Evolutionary conservation across 2,113 vertebrate species (phyloP), one percentile per base, ranked within the genome.

Genomic region (Isichthys henryi): DNA sequence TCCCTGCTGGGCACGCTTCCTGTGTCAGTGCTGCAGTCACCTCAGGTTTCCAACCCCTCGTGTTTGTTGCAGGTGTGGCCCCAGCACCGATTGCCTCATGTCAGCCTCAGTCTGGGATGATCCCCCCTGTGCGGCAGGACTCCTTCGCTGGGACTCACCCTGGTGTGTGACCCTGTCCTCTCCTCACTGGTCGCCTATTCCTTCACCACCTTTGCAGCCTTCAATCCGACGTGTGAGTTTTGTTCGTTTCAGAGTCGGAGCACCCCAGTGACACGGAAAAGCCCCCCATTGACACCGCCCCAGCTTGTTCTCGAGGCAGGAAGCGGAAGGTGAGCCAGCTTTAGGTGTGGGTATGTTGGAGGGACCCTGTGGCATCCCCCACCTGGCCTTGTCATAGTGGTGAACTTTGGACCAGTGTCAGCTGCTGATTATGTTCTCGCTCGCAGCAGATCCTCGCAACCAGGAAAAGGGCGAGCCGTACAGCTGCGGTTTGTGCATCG

Each of bases 401-500:
- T 86, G 39, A 19, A 19, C 74, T n/a, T 35, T 80, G 74, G 35
- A 6, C 74, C 74, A 19, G 17, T 43, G 11, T 80, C n/a, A 70
- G 74, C 17, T 80, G 74, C 74, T 89, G 10, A 77, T 31, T 49
- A 45, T 74, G 23, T 43, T 21, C 49, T 39, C 19, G 1, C 50
- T 43, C 13, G 0, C 93, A 95, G 95, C 92, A 92, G 89, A 90
- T 89, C 3, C 43, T 91, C 91, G 92, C 93, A 27, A 92, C 90
- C 88, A 95, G 90, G 83, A 90, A 90, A 90, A 95, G 94, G 93
- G 93, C 93, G 82, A 92, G 90, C 2, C 95, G 95, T 82, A 92
- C 93, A 0, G 93, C 95, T 90, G 95, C 95, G 88, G 92, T 92
- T 53, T 90, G 88, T n/a, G 95, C 95, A 91, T 92, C 93, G 74